phyloP scores from a whole-genome alignment of 1,140 invertebrate species.

The Bombus breviceps region DNA sequence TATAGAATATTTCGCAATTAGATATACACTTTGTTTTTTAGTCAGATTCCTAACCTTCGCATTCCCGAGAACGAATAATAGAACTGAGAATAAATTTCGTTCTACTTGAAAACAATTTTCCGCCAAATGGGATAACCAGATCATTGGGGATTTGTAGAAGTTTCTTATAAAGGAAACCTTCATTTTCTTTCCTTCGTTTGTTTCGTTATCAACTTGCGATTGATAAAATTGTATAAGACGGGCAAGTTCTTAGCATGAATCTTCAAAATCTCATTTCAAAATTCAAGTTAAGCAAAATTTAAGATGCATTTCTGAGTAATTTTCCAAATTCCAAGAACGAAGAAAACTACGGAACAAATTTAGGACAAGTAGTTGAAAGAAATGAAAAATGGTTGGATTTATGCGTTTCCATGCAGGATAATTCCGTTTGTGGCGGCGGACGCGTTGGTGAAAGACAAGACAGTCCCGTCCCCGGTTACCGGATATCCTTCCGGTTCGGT shows the following conservation, averaged over 20 bases:
- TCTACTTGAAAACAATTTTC: too few species aligned
- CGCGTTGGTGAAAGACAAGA: slow-evolving; percentile 84
- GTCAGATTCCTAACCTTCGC: too few species aligned
- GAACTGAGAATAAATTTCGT: too few species aligned
- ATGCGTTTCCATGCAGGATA: slow-evolving; percentile 83
- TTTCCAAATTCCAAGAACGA: neutral
- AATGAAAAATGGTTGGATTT: neutral
- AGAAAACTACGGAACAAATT: neutral
- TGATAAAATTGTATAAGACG: neutral
- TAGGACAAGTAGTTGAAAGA: neutral
- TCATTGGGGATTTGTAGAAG: too few species aligned
- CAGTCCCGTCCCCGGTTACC: slow-evolving; percentile 70
- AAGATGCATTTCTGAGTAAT: neutral
- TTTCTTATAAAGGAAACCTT: too few species aligned
- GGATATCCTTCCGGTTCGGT: slow-evolving; percentile 73
- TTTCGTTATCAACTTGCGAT: neutral
- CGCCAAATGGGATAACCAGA: too few species aligned
- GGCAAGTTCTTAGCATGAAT: too few species aligned
- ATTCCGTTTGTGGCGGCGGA: slow-evolving; percentile 92
- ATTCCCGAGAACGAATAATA: too few species aligned
- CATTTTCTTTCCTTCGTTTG: too few species aligned
- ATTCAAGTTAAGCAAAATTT: neutral
- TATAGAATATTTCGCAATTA: too few species aligned
- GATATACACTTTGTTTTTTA: too few species aligned
- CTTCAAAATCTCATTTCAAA: too few species aligned